Evolutionary conservation across 2,888 invertebrate genomes (phyloP).

Genomic region (Zaprionus obscuricornis): DNA sequence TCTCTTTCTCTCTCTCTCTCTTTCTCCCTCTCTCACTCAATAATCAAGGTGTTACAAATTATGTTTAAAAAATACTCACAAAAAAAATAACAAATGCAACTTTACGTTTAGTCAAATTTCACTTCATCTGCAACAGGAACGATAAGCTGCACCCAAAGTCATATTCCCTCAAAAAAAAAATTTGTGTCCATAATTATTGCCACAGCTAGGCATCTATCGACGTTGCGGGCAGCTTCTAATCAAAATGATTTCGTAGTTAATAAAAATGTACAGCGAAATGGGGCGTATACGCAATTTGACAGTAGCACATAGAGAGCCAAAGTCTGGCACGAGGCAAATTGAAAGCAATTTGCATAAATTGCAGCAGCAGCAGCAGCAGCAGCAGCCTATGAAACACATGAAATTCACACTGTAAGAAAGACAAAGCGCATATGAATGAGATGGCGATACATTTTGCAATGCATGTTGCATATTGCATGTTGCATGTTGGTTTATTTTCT

Average conservation of each 20-base stretch:
- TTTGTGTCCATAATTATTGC: conserved; percentile 17
- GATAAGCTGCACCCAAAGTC: not conserved
- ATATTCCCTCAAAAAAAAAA: too few relatives aligned
- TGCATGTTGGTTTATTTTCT: too few relatives aligned
- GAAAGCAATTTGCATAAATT: conserved; percentile 76
- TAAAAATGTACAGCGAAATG: conserved; percentile 12
- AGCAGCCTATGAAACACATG: too few relatives aligned
- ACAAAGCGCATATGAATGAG: too few relatives aligned
- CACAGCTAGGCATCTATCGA: not conserved
- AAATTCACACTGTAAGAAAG: too few relatives aligned
- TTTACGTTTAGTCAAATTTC: conserved; percentile 12
- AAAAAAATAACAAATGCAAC: not conserved
- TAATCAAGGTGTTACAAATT: conserved; percentile 27
- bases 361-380: conserved; percentile 35
- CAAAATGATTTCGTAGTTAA: conserved; percentile 27
- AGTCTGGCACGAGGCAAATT: conserved; percentile 60
- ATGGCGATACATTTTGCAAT: too few relatives aligned
- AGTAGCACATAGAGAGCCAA: conserved; percentile 13
- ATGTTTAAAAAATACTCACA: conserved; percentile 4
- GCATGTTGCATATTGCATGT: too few relatives aligned
- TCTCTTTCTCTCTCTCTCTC: too few relatives aligned
- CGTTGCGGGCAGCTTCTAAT: conserved; percentile 8
- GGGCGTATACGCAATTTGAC: conserved; percentile 41
- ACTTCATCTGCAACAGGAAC: conserved; percentile 25
- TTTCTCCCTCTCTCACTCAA: too few relatives aligned